Evolutionary conservation across 1,140 invertebrate species (phyloP).

Genomic region (Nasonia giraulti): DNA sequence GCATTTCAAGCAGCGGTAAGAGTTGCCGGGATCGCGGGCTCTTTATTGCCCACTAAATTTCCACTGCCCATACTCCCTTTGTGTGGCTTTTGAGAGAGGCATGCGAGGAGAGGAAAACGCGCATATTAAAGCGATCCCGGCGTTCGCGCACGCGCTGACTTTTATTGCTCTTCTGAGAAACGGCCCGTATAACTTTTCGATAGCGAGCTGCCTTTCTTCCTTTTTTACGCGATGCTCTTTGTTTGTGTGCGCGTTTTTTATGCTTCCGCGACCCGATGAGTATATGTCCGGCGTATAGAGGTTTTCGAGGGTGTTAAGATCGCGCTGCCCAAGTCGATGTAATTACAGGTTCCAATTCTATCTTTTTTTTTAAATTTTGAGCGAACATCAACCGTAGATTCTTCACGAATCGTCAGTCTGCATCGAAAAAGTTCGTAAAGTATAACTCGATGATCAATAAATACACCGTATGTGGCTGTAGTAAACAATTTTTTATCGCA

Average conservation of each 20-base stretch:
- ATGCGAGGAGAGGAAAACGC: background rate
- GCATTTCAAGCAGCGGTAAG: conserved; percentile 28
- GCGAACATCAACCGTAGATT: no score
- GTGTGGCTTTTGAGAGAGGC: no score
- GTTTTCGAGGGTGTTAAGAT: background rate
- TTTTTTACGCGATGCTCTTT: conserved; percentile 14
- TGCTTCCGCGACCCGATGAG: background rate
- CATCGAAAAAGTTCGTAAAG: no score
- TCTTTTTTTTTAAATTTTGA: no score
- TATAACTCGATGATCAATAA: no score
- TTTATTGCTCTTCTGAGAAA: conserved; percentile 33
- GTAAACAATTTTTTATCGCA: no score
- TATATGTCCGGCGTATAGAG: no score
- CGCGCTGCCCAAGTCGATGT: conserved; percentile 19
- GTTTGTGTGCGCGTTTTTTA: background rate
- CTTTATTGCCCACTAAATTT: conserved; percentile 42
- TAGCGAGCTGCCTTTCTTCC: conserved; percentile 1
- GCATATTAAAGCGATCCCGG: conserved; percentile 27
- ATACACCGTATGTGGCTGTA: no score
- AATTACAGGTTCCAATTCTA: background rate
- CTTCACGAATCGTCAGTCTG: no score
- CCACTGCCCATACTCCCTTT: no score
- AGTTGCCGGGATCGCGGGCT: background rate
- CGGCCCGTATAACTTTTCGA: conserved; percentile 30
- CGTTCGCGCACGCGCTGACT: conserved; percentile 8